Base-by-base conservation (phyloP, 2,797 vertebrate genomes). In the Antrozous pallidus region DNA sequence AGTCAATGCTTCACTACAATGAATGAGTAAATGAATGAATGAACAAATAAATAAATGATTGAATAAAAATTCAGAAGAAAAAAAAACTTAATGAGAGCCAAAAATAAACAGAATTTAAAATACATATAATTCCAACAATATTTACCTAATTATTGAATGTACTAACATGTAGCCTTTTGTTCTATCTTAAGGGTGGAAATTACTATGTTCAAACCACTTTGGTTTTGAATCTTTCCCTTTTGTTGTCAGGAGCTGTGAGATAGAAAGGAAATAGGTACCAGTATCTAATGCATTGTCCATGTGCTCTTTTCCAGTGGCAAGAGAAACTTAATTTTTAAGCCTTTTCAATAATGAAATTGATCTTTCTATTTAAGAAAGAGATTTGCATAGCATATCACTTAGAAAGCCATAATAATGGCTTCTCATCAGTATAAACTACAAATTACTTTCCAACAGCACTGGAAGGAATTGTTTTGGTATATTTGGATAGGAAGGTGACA, bases 331-430 rank as follows among this genome's bases (percentile, higher is more conserved):
- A 80, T 80, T 71, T 93, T 85, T 87, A 88, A 49, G 8, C 26
- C 42, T 80, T 80, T 61, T 8, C 24, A 91, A 58, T 63, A 84
- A 95, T 28, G 22, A 95, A 49, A 78, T 93, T 73, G 58, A 69
- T 71, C 33, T 96, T 93, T 88, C 74, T 51, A 87, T 87, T 91
- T 93, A 85, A 65, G 61, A 86, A 47, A 87, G 26, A 73, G 40
- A 73, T 94, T 83, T 93, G 58, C 40, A 84, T 22, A 89, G 83
- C 33, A 73, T 16, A 18, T 13, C 70, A 45, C 33, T 87, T 65
- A 67, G 78, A 90, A 95, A 88, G 11, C 40, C 84, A 84, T 80
- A 38, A 84, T 94, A 82, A 94, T 90, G 71, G 40, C 31, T 88
- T 74, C 71, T 75, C 45, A 82, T 89, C 73, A 28, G 7, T 91